Conservation (phyloP, 2,888 invertebrate genomes). For the Petrolisthes manimaculis region DNA sequence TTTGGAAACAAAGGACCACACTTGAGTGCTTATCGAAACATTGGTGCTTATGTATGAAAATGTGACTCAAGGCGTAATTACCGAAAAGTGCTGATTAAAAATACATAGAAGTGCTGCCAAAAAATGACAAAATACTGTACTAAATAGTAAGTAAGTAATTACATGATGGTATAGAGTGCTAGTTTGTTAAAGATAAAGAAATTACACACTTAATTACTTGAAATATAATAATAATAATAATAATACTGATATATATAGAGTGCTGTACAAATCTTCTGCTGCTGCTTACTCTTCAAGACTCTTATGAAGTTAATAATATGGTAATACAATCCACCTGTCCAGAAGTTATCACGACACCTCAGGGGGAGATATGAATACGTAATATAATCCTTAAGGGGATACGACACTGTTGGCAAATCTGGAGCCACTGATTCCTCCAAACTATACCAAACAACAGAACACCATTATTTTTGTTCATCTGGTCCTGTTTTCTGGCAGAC, state of each 20-base stretch:
- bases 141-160: too few relatives aligned
- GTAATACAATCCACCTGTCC: neutral
- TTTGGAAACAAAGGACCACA: neutral
- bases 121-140: neutral
- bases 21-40: constrained; percentile 13
- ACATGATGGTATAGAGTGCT: too few relatives aligned
- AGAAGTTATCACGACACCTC: neutral
- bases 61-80: neutral
- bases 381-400: too few relatives aligned
- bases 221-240: neutral
- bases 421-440: too few relatives aligned
- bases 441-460: too few relatives aligned
- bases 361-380: neutral
- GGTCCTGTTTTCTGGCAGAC: too few relatives aligned
- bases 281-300: neutral
- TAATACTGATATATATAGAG: neutral
- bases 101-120: constrained; percentile 4
- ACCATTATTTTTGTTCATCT: too few relatives aligned
- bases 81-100: neutral
- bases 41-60: neutral
- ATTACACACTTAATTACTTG: too few relatives aligned
- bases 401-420: too few relatives aligned
- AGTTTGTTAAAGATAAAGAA: too few relatives aligned
- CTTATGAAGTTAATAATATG: neutral
- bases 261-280: neutral